Evolutionary conservation across 2,113 vertebrate genomes (phyloP).

Genomic region (Plecotus auritus): DNA sequence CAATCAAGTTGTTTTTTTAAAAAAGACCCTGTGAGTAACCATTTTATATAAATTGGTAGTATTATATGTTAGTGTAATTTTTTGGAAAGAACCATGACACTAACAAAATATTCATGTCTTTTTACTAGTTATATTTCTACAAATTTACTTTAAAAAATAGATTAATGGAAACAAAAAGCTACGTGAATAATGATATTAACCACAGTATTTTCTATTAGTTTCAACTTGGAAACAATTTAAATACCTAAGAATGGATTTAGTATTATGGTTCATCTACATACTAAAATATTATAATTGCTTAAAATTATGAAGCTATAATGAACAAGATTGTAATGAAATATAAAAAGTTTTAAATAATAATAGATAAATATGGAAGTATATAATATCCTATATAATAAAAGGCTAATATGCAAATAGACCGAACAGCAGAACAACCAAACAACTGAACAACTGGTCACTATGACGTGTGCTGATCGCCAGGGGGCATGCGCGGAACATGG

Average conservation of each 20-base stretch:
- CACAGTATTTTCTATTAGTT: not conserved
- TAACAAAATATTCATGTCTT: not conserved
- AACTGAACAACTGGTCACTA: no score
- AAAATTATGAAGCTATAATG: not conserved
- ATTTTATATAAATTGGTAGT: not conserved
- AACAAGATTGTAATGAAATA: not conserved
- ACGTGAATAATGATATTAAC: not conserved
- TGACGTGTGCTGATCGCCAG: no score
- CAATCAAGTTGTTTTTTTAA: not conserved
- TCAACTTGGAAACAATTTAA: conserved; percentile 23
- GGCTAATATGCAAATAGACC: no score
- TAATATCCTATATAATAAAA: not conserved
- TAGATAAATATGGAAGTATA: not conserved
- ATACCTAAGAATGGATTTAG: not conserved
- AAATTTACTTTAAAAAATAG: not conserved
- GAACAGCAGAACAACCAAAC: no score
- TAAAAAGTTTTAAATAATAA: not conserved
- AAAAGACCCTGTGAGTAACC: not conserved
- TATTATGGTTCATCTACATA: not conserved
- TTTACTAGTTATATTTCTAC: not conserved
- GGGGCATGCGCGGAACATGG: no score
- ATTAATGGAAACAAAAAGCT: conserved; percentile 8
- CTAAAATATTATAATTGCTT: conserved; percentile 6
- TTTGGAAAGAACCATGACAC: not conserved
- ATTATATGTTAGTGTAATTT: not conserved